phyloP scores from a whole-genome alignment of 2,797 vertebrate genomes.

The Antrozous pallidus region DNA sequence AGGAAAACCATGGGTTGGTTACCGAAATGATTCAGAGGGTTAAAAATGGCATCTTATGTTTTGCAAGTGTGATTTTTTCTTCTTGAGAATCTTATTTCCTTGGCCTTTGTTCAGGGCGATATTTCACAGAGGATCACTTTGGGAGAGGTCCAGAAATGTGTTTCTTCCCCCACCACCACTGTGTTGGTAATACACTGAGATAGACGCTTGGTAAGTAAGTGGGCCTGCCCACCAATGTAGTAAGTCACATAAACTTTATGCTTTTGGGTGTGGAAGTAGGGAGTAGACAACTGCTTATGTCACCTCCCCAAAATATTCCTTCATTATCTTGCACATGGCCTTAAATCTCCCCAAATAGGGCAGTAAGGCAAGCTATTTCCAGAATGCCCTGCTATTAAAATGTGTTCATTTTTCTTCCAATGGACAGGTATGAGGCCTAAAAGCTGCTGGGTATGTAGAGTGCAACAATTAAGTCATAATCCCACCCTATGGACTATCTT shows the following conservation, averaged over 20 bases:
- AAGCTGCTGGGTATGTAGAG: neutral
- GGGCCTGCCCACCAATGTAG: neutral
- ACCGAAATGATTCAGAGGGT: neutral
- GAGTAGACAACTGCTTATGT: neutral
- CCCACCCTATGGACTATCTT: neutral
- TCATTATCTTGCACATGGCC: neutral
- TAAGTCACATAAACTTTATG: neutral
- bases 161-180: neutral
- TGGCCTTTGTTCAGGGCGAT: neutral
- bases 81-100: neutral
- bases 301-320: neutral
- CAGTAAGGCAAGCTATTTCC: neutral
- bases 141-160: neutral
- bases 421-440: neutral
- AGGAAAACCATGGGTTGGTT: conserved; percentile 27
- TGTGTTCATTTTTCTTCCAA: neutral
- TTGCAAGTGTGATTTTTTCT: neutral
- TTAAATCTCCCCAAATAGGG: neutral
- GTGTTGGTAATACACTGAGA: neutral
- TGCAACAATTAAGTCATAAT: neutral
- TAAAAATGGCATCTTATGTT: neutral
- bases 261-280: neutral
- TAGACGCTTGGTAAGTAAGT: neutral
- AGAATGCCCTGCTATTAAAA: neutral
- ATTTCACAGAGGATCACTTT: neutral